Evolutionary conservation across 2,888 invertebrate genomes (phyloP), one percentile per base, ranked within the genome.

Genomic region (Tachystola acroxantha): DNA sequence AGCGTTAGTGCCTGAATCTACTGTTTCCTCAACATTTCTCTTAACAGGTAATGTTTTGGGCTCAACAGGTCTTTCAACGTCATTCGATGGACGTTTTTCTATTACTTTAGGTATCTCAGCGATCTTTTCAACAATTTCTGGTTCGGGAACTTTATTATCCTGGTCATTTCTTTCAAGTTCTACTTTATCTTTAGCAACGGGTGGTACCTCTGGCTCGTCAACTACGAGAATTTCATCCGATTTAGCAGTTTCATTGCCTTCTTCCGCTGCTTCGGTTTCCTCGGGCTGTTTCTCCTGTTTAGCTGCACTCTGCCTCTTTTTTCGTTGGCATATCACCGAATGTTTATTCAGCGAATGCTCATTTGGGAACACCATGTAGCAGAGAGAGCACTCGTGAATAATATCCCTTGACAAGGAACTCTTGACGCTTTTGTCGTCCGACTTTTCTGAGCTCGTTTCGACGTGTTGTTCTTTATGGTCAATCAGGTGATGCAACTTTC

Each of bases 321-420:
- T 88, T 46, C 73, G 72, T 45, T 74, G 71, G 51, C 88, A 88
- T 43, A 71, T 65, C 4, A 71, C 51, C 1, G 72, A 66, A 38
- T 88, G 88, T 48, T 85, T 88, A 36, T 66, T 86, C 7, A 88
- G 51, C 0, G 88, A 86, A 55, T 86, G 85, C 38, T 86, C 87
- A 43, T 88, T 88, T 7, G 88, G 88, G 51, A 88, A 88, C 1
- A 88, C 88, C 87, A 88, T 88, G 45, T 88, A 88, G 48, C 88
- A 88, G 10, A 84, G 68, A 22, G 86, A 73, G 51, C 88, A 88
- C 56, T 88, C 88, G 33, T 88, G 88, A 51, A 88, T 88, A 33
- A 88, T 88, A 39, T 88, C 88, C 57, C 68, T 84, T 9, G 84
- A 82, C 16, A 85, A 49, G 0, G 75, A 64, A 49, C 81, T 82